A percentile compares a stretch with the other conserved stretches of the same genome.
phyloP scores from a whole-genome alignment of 2,888 invertebrate genomes.

The Xylota sylvarum region DNA sequence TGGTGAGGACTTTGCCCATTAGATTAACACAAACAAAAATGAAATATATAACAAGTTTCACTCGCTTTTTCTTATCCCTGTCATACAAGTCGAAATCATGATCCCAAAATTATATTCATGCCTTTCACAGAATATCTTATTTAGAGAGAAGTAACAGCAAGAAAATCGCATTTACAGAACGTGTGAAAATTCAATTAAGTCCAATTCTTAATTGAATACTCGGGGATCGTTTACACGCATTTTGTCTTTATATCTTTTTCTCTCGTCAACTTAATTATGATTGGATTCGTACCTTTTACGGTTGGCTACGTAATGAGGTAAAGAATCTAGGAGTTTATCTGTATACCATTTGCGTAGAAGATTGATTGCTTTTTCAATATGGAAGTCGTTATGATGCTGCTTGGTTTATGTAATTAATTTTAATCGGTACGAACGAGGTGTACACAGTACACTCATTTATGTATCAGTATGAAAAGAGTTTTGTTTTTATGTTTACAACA shows the following conservation, averaged over 20 bases:
- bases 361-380: constrained; percentile 42
- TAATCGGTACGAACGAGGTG: neutral
- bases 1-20: too few species aligned
- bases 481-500: neutral
- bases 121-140: constrained; percentile 31
- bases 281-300: constrained; percentile 57
- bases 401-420: constrained; percentile 51
- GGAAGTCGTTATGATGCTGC: constrained; percentile 34
- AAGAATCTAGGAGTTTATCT: constrained; percentile 55
- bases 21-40: too few species aligned
- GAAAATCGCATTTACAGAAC: constrained; percentile 38
- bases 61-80: neutral
- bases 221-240: constrained; percentile 32
- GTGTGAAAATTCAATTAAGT: constrained; percentile 67
- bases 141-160: constrained; percentile 9
- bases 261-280: constrained; percentile 62
- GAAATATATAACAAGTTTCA: neutral
- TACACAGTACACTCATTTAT: neutral
- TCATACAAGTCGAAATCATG: neutral
- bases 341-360: constrained; percentile 50
- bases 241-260: constrained; percentile 15
- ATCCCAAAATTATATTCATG: neutral
- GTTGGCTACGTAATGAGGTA: constrained; percentile 46
- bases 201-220: constrained; percentile 44
- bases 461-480: neutral